phyloP scores from a whole-genome alignment of 2,113 vertebrate genomes.

The Chaetodon trifascialis region DNA sequence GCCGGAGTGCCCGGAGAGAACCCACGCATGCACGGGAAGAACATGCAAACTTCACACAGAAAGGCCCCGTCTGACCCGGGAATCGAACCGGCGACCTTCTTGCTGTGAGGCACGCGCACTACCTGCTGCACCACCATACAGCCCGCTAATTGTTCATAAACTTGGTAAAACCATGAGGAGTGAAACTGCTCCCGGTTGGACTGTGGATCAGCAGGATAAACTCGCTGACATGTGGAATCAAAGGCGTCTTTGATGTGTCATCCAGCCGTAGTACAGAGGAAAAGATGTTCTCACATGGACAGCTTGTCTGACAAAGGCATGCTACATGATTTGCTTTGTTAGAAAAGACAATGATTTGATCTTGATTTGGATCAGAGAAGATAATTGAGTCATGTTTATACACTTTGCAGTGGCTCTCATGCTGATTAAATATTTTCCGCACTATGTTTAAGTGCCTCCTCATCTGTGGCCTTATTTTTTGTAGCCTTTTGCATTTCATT shows the following conservation, averaged over 20 bases:
- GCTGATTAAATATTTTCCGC: conserved; percentile 17
- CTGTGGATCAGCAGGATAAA: conserved; percentile 42
- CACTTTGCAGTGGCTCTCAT: conserved; percentile 7
- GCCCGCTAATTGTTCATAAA: conserved; percentile 13
- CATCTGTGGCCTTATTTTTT: conserved; percentile 9
- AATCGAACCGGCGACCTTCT: too few species aligned
- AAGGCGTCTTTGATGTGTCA: conserved; percentile 66
- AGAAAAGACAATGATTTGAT: conserved; percentile 40
- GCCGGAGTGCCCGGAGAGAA: too few species aligned
- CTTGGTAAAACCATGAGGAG: conserved; percentile 7
- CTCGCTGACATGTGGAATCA: conserved; percentile 55
- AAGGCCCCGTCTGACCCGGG: too few species aligned
- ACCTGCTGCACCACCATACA: too few species aligned
- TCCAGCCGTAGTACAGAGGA: conserved; percentile 46
- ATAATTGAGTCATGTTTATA: conserved; percentile 37
- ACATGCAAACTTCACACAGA: too few species aligned
- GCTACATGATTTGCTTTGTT: conserved; percentile 49
- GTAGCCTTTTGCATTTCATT: conserved; percentile 3
- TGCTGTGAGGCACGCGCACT: too few species aligned
- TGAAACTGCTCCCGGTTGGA: conserved; percentile 9
- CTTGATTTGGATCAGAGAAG: conserved; percentile 39
- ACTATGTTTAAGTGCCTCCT: neutral
- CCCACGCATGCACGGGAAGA: too few species aligned
- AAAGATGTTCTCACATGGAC: conserved; percentile 47
- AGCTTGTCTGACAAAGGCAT: conserved; percentile 53